These are phyloP conservation scores for Smithornis capensis DNA, from an alignment of 2,113 vertebrate species.

Conservation along the genomic window DNA sequence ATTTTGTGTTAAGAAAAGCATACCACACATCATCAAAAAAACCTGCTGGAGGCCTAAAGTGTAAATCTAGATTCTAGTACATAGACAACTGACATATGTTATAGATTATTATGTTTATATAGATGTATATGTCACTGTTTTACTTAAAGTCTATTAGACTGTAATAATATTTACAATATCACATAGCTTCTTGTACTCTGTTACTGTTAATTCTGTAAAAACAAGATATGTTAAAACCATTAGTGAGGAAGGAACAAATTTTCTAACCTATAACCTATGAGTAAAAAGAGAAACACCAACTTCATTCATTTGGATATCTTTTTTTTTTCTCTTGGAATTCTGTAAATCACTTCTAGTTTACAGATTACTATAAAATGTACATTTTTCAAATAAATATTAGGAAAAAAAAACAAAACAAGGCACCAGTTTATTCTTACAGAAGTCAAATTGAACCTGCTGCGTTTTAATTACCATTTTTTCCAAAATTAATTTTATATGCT, in stretches of 20 bases:
- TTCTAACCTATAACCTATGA: not conserved
- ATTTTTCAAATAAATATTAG: not conserved
- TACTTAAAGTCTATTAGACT: slow-evolving; percentile 24
- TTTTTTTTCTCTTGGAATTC: not conserved
- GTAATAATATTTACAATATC: slow-evolving; percentile 11
- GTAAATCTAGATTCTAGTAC: slow-evolving; percentile 46
- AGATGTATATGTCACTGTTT: slow-evolving; percentile 28
- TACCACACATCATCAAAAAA: not conserved
- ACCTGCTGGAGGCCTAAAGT: not conserved
- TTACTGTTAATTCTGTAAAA: not conserved
- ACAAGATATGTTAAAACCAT: not conserved
- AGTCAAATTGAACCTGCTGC: not conserved
- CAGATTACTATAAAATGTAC: not conserved
- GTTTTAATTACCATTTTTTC: slow-evolving; percentile 5
- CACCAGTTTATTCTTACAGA: not conserved
- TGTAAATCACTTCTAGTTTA: not conserved
- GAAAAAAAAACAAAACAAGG: not conserved
- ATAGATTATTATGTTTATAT: slow-evolving; percentile 22
- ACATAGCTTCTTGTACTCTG: not conserved
- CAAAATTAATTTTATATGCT: not conserved
- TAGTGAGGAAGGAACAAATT: not conserved
- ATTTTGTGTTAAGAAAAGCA: slow-evolving; percentile 5
- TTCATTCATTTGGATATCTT: not conserved
- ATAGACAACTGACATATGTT: slow-evolving; percentile 35
- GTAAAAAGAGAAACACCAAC: not conserved